Evolutionary conservation across 37 sponge, comb jelly and placozoan genomes (phyloP), one percentile per base, ranked within the genome.

Genomic region (Haliclona indistincta): DNA sequence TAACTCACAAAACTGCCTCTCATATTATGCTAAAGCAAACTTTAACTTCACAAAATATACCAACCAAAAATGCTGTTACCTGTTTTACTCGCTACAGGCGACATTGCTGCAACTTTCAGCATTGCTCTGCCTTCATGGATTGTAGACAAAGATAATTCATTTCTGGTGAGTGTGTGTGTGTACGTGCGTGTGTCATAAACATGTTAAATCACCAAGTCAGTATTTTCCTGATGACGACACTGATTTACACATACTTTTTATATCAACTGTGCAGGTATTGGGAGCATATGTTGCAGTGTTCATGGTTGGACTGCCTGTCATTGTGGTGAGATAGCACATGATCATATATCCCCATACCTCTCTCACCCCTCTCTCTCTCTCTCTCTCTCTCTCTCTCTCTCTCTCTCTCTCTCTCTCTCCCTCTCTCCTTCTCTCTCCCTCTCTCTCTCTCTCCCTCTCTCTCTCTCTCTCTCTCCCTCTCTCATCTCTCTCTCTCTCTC

Each of bases 41-140:
- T n/a, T n/a, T n/a, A n/a, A n/a, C n/a, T n/a, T n/a, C n/a, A n/a
- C n/a, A n/a, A n/a, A n/a, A n/a, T n/a, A n/a, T n/a, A n/a, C n/a
- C n/a, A n/a, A n/a, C n/a, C n/a, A n/a, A n/a, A n/a, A n/a, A n/a
- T n/a, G n/a, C n/a, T n/a, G n/a, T n/a, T n/a, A n/a, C n/a, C n/a
- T n/a, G n/a, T n/a, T n/a, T n/a, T n/a, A n/a, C n/a, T n/a, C n/a
- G n/a, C n/a, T n/a, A n/a, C n/a, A n/a, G n/a, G n/a, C n/a, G n/a
- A n/a, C n/a, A n/a, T n/a, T 93, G 93, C 77, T 38, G 63, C 79
- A 22, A 84, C 64, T 25, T 95, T 97, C 86, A 92, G 92, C 25
- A 95, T 97, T 40, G 99, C 99, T 35, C 82, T 97, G 34, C 99
- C 99, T 0, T 80, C 95, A 11, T 95, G 93, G 93, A 89, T 97